Percentiles rank a stretch among this genome's conserved stretches.
Evolutionary conservation across 2,888 invertebrate genomes (phyloP).

Genomic region (Drosophila ustulata): DNA sequence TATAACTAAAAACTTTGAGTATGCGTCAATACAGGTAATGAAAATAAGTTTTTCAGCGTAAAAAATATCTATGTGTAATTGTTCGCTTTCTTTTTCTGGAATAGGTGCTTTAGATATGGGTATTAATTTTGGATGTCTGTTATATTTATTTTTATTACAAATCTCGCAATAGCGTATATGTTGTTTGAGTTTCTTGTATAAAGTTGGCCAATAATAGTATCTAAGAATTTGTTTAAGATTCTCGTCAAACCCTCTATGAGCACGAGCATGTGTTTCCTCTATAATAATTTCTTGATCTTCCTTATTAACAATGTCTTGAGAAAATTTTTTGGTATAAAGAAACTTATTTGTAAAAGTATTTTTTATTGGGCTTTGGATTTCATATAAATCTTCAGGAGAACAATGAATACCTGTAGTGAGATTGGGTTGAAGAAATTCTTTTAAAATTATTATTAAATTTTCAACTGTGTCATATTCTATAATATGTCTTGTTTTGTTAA

Average conservation of each 20-base stretch:
- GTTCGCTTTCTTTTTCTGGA: background rate
- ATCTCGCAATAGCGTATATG: background rate
- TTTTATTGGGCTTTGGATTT: background rate
- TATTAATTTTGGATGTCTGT: background rate
- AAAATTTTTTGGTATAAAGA: background rate
- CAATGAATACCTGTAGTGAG: background rate
- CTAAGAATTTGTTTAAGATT: background rate
- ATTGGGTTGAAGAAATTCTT: background rate
- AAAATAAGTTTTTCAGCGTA: background rate
- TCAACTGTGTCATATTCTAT: background rate
- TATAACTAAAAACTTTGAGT: constrained; percentile 5
- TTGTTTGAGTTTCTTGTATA: background rate
- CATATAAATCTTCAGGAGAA: background rate
- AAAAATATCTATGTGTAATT: constrained; percentile 3
- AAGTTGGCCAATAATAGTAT: constrained; percentile 1
- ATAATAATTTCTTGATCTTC: background rate
- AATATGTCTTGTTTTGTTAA: background rate
- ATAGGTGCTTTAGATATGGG: background rate
- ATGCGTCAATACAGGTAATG: background rate
- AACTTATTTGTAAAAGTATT: background rate
- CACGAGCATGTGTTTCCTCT: background rate
- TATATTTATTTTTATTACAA: background rate
- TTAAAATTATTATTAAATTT: background rate
- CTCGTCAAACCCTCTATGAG: background rate
- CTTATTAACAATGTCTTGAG: background rate